Base-by-base conservation (phyloP, 2,797 vertebrate species). In the Lepus townsendii region DNA sequence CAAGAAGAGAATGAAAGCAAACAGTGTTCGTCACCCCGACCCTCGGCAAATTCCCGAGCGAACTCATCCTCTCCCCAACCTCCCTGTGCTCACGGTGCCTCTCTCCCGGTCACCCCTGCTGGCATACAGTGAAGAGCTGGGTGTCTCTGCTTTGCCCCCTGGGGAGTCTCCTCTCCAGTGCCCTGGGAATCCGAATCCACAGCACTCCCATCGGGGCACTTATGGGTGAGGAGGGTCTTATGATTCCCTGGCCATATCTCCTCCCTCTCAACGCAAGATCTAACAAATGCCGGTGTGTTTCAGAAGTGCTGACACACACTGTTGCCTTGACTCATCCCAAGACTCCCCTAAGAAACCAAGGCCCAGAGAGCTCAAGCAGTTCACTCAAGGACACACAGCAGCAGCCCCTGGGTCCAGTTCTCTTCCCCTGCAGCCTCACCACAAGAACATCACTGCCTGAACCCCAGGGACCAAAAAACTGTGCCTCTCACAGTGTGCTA, bases 51-150 rank as follows among this genome's bases (percentile, higher is more conserved):
- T 54, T 57, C 87, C 16, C 42, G 62, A 7, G 27, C 0, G 24
- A 57, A 66, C 42, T 9, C 1, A 3, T 27, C 62, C 71, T 78
- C 13, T 65, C 65, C 52, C 42, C 32, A 80, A 12, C 27, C 17
- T 72, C 65, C 20, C 32, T 32, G 14, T 54, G 57, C 22, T 47
- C 57, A 54, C 38, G 1, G 7, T 30, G 35, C 75, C 32, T 83
- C 63, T 57, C 10, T 24, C 0, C 24, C 6, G 0, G 5, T 57
- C 24, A 52, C 62, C 35, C n/a, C 50, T 14, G 7, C 62, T 8
- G 24, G 32, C 4, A 7, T 0, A 0, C 54, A 14, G 20, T 7
- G 13, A 1, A 4, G 6, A 69, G 3, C 24, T 22, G 20, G 42
- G 6, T 35, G 30, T 79, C 57, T 84, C 35, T 17, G 9, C 11